Evolutionary conservation across 2,797 vertebrate genomes (phyloP).

Genomic region (Vespertilio murinus): DNA sequence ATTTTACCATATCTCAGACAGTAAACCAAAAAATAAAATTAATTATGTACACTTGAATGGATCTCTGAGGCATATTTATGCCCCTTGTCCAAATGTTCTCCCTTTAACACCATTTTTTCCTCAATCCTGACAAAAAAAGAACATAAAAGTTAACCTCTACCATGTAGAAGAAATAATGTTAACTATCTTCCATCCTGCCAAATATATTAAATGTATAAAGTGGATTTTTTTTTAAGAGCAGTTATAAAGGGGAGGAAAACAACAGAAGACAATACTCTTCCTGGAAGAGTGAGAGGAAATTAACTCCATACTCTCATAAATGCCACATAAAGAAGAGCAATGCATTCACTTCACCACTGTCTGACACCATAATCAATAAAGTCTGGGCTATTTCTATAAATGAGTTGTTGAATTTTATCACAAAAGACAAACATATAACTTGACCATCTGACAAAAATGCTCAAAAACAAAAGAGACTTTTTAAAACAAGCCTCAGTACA

Average conservation of each 20-base stretch:
- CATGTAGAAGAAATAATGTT: not conserved
- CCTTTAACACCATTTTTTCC: not conserved
- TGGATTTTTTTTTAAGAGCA: not conserved
- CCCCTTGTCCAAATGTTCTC: not conserved
- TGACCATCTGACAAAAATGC: conserved; percentile 71
- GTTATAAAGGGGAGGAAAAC: not conserved
- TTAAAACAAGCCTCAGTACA: conserved; percentile 60
- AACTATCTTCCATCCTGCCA: not conserved
- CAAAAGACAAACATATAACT: conserved; percentile 62
- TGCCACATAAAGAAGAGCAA: conserved; percentile 1
- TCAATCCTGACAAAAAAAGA: not conserved
- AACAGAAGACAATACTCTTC: not conserved
- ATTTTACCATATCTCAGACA: not conserved
- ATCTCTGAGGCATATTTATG: not conserved
- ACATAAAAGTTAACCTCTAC: not conserved
- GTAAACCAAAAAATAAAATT: not conserved
- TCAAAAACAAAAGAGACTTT: conserved; percentile 56
- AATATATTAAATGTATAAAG: not conserved
- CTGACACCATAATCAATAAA: conserved; percentile 48
- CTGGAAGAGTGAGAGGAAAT: not conserved
- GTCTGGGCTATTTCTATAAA: conserved; percentile 39
- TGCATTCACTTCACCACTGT: not conserved
- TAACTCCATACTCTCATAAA: not conserved
- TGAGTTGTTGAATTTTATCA: conserved; percentile 45
- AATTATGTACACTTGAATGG: not conserved